Base-by-base conservation (phyloP, 1,140 invertebrate genomes). In the Amyelois transitella region DNA sequence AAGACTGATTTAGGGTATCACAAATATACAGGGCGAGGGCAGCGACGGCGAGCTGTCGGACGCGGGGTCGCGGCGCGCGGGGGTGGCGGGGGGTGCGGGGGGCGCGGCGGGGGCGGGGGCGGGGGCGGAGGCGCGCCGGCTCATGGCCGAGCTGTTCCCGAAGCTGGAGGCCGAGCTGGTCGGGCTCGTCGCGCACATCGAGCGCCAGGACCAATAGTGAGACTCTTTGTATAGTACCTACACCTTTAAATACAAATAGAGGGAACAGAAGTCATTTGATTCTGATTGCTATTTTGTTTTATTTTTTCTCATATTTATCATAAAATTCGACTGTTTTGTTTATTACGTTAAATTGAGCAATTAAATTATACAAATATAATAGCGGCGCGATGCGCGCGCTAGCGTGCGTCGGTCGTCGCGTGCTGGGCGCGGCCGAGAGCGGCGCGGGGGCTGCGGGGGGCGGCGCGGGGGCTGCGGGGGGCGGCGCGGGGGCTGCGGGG, bases 371-470 rank as follows among this genome's bases (percentile, higher is more conserved):
- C 25, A 5, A 28, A 10, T 28, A 28, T 28, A 10, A 19, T 72
- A 97, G 96, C 83, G 96, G 96, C 85, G 97, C 96, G 24, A 95
- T 98, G 91, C 97, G 97, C 68, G 94, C 97, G 48, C 96, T 60
- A 32, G 79, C 79, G 32, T 72, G 67, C 63, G 67, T 65, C 63
- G 73, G 73, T 21, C 71, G 69, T 49, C 77, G 75, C 59, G 90
- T 98, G 62, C 96, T 98, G 5, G 91, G 95, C 43, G 74, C 58
- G 58, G 68, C 45, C 8, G 62, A 22, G 50, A 21, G 19, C 14
- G 18, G 25, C 7, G 17, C 12, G 6, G 43, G 12, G 12, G 55
- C 21, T 6, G 45, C 19, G 50, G 63, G 52, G n/a, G 53, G 18
- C 24, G 58, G 18, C 32, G 55, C 20, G 50, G 32, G 3, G 57